Base-by-base conservation (phyloP, 2,113 vertebrate species). In the Cervus canadensis region DNA sequence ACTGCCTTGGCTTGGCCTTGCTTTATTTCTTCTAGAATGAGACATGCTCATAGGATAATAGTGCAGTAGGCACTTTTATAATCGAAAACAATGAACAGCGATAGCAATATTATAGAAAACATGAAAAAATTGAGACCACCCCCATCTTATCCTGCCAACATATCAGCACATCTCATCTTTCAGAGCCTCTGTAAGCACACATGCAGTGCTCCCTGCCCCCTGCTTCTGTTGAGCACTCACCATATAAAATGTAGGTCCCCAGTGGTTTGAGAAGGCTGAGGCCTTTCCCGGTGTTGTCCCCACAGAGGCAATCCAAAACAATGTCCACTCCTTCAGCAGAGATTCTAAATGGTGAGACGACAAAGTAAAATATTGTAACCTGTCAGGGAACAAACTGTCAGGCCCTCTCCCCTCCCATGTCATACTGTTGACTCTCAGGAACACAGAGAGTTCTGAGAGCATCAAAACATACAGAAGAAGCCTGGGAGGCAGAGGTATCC, bases 241-340 rank as follows among this genome's bases (percentile, higher is more conserved):
- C 99, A 40, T 99, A 99, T 94, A 99, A 99, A 98, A 99, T 99
- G 48, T 99, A 99, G 64, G 99, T 99, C 97, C 99, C 99, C 97
- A 99, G 98, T 2, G 99, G 99, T 97, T 99, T 99, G 92, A 99
- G 99, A 96, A 99, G 99, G 97, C 99, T 99, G 95, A 99, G 99
- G 23, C 99, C 99, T 98, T 99, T 99, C 50, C 99, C 99, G 12
- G 99, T 99, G 95, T 99, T 99, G 98, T 99, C 99, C 81, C 99
- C 99, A 98, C 99, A 99, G 87, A 99, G 98, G 95, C 99, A 99
- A 97, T 99, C 99, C 98, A 99, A 98, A 95, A 99, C 99, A 45
- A 99, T 99, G 98, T 99, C 99, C 67, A 99, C 99, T 59, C 99
- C 99, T 83, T 99, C 99, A 57, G 99, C 98, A 21, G 99, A 99